Conservation (phyloP, 1,140 invertebrate genomes). For the Danaus melanippus region DNA sequence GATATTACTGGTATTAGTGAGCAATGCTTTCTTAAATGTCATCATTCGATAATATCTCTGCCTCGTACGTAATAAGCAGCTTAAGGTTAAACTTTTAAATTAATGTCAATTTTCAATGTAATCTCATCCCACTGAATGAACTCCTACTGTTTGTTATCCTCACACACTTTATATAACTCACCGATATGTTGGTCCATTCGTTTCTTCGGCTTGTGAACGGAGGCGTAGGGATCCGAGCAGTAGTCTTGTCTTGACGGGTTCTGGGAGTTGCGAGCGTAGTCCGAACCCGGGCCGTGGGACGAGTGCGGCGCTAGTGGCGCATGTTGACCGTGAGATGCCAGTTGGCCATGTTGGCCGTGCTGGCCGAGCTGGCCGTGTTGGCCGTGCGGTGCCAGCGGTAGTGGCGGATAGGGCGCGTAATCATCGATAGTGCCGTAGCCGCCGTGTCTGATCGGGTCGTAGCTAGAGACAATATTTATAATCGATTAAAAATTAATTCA, state of each 20-base stretch:
- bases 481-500: background rate
- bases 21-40: too few species aligned
- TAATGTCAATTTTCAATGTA: too few species aligned
- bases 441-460: conserved; percentile 84
- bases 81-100: too few species aligned
- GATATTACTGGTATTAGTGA: too few species aligned
- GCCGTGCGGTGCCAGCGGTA: conserved; percentile 77
- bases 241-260: conserved; percentile 88
- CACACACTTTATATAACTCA: conserved; percentile 30
- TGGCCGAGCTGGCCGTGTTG: conserved; percentile 7
- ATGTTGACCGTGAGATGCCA: too few species aligned
- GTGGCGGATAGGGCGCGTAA: conserved; percentile 87
- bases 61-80: too few species aligned
- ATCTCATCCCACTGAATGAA: too few species aligned
- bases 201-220: conserved; percentile 90
- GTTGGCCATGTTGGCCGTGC: too few species aligned
- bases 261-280: conserved; percentile 82
- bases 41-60: too few species aligned
- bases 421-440: conserved; percentile 88
- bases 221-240: conserved; percentile 87
- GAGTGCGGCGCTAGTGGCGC: conserved; percentile 65
- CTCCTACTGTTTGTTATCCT: too few species aligned
- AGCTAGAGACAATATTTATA: conserved; percentile 36
- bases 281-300: conserved; percentile 73
- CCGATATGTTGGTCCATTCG: conserved; percentile 84